Conservation (phyloP, 2,888 invertebrate genomes). For the Lithosia quadra region DNA sequence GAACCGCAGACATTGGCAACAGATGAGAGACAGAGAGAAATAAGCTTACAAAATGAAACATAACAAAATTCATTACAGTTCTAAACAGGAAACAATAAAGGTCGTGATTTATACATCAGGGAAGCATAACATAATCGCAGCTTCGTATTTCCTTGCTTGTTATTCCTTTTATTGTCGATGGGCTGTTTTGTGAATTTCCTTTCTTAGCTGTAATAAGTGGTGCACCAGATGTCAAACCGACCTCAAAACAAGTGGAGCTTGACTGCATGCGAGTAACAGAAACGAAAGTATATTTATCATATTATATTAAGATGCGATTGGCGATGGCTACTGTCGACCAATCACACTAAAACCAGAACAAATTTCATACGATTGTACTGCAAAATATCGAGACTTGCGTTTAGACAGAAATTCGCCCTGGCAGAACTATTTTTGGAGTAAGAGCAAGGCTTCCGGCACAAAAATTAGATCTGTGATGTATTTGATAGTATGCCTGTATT, state of each 20-base stretch:
- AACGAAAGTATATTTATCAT: conserved; percentile 45
- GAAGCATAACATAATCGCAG: background rate
- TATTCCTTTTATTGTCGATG: background rate
- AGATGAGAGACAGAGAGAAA: background rate
- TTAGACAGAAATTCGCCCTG: no score
- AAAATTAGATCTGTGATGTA: no score
- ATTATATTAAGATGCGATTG: conserved; percentile 38
- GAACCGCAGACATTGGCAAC: background rate
- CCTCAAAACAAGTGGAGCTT: conserved; percentile 49
- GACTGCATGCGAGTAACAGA: conserved; percentile 48
- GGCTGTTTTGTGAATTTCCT: conserved; percentile 17
- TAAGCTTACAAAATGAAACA: background rate
- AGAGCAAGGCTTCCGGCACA: no score
- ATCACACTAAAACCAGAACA: no score
- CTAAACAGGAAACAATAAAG: background rate
- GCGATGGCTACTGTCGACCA: no score
- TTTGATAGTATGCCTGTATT: no score
- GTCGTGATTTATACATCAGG: background rate
- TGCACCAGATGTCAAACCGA: conserved; percentile 48
- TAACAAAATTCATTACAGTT: background rate
- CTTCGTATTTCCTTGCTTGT: background rate
- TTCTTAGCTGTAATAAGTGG: conserved; percentile 40
- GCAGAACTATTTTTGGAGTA: no score
- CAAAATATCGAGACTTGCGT: no score
- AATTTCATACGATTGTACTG: no score